A percentile compares a stretch with the other conserved stretches of the same genome.
Evolutionary conservation across 2,113 vertebrate species (phyloP).

Genomic region (Zosterops japonicus): DNA sequence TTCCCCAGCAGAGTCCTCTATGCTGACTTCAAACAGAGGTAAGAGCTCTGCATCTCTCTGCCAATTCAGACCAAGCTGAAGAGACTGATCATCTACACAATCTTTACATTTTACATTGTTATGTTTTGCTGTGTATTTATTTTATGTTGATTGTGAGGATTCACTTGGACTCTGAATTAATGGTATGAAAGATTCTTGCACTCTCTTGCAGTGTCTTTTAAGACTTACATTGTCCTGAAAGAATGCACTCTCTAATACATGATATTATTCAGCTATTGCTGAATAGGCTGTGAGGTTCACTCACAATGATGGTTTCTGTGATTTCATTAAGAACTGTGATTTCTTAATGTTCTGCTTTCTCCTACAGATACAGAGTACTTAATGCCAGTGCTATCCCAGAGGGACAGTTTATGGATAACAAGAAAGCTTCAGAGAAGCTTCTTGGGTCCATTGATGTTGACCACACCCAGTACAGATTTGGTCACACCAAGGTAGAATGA

Average conservation of each 20-base stretch:
- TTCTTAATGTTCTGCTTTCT: neutral
- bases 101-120: neutral
- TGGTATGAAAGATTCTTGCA: neutral
- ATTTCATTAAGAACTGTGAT: neutral
- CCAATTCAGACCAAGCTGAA: neutral
- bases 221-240: no score
- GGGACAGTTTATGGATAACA: slow-evolving; percentile 54
- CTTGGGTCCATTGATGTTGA: neutral
- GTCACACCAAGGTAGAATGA: neutral
- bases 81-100: neutral
- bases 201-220: neutral
- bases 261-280: neutral
- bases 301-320: neutral
- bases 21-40: slow-evolving; percentile 71
- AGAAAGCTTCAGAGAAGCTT: slow-evolving; percentile 77
- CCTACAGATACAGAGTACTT: slow-evolving; percentile 76
- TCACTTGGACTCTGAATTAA: neutral
- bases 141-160: neutral
- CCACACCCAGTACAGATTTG: neutral
- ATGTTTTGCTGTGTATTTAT: neutral
- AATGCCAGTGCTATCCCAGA: slow-evolving; percentile 73
- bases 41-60: neutral
- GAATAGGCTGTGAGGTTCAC: neutral
- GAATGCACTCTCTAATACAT: neutral
- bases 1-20: neutral